A percentile compares a stretch with the other conserved stretches of the same genome.
These are phyloP conservation scores for Sarotherodon lohbergeri DNA, from an alignment of 2,113 vertebrate genomes.

Conservation along the genomic window DNA sequence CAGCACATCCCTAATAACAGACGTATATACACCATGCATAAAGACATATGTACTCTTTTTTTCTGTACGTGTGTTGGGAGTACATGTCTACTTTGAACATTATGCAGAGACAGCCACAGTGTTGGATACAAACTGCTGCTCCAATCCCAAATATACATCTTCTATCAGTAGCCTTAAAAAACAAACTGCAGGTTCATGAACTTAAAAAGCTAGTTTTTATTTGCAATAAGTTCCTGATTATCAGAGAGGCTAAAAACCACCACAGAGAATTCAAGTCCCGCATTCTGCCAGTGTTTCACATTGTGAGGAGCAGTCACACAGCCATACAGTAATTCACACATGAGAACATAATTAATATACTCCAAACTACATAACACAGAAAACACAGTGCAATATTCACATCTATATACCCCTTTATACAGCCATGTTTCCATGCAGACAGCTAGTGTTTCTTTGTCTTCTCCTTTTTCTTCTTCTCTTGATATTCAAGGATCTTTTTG, in stretches of 20 bases:
- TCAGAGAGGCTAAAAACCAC: neutral
- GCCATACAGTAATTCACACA: constrained; percentile 30
- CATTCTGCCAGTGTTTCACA: constrained; percentile 22
- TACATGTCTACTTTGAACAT: neutral
- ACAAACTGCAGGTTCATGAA: neutral
- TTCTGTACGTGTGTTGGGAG: neutral
- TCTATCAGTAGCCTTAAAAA: neutral
- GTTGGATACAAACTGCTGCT: neutral
- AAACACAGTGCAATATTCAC: constrained; percentile 38
- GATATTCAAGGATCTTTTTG: constrained; percentile 81
- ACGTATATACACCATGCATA: neutral
- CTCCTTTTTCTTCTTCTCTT: constrained; percentile 77
- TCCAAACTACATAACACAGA: neutral
- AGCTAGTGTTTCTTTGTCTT: constrained; percentile 68
- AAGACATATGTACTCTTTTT: neutral
- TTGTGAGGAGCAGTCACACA: constrained; percentile 37
- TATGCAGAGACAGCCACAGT: neutral
- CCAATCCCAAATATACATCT: neutral
- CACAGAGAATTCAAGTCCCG: neutral
- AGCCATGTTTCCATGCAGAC: neutral
- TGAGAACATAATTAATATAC: neutral
- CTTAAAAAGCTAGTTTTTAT: constrained; percentile 32
- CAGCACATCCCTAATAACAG: neutral
- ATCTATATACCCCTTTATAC: constrained; percentile 20
- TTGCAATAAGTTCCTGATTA: constrained; percentile 36